Conservation (phyloP, 2,888 invertebrate genomes). For the Argyra leucocephala region DNA sequence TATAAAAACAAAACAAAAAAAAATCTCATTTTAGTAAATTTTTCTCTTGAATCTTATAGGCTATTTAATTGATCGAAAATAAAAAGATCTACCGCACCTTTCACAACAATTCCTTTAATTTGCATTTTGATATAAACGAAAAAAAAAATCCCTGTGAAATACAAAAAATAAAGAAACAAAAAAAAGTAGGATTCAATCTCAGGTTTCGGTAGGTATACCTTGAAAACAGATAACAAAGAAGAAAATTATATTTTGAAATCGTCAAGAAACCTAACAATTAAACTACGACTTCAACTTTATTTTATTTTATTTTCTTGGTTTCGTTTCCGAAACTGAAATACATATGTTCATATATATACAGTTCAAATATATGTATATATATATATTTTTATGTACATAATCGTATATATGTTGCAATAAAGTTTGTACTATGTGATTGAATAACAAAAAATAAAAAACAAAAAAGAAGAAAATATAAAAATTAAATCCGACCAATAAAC, state of each 20-base stretch:
- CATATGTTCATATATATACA: too few species aligned
- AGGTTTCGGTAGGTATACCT: neutral
- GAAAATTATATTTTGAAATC: neutral
- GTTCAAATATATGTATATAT: too few species aligned
- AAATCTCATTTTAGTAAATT: neutral
- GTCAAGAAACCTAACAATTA: constrained; percentile 3
- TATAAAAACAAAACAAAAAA: too few species aligned
- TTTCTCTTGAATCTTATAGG: neutral
- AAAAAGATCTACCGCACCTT: constrained; percentile 6
- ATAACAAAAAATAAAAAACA: too few species aligned
- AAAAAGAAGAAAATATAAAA: too few species aligned
- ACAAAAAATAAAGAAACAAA: neutral
- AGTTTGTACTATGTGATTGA: too few species aligned
- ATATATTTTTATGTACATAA: neutral
- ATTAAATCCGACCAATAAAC: too few species aligned
- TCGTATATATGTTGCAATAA: neutral
- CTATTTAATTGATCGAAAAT: constrained; percentile 5
- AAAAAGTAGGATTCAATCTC: neutral
- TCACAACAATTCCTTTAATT: constrained; percentile 6
- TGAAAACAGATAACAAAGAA: neutral
- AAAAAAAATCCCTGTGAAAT: neutral
- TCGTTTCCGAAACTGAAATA: too few species aligned
- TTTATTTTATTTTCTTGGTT: neutral
- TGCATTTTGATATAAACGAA: neutral
- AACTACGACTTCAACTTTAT: neutral